phyloP scores from a whole-genome alignment of 2,113 vertebrate species.

The Caretta caretta region DNA sequence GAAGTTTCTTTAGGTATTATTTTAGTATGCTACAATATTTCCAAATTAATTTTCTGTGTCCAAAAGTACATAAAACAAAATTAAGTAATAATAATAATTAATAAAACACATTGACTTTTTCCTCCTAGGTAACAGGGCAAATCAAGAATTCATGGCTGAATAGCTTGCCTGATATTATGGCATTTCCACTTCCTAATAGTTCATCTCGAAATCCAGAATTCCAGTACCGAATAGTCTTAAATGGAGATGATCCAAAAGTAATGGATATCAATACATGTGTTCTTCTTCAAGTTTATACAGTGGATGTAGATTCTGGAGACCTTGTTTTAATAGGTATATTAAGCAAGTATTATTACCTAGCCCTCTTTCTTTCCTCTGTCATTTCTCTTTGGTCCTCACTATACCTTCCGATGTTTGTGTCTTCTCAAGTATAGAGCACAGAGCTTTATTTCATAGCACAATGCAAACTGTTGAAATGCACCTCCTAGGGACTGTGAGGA shows the following conservation, averaged over 20 bases:
- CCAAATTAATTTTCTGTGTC: not conserved
- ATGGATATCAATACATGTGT: not conserved
- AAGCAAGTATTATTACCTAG: not conserved
- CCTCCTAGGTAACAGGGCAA: slow-evolving; percentile 33
- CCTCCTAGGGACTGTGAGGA: not conserved
- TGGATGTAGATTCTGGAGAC: slow-evolving; percentile 8
- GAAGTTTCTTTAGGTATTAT: not conserved
- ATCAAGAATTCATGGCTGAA: slow-evolving; percentile 13
- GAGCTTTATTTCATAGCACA: not conserved
- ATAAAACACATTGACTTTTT: not conserved
- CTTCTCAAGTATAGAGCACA: not conserved
- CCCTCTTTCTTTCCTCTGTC: not conserved
- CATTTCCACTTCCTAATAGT: slow-evolving; percentile 25
- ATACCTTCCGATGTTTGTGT: not conserved
- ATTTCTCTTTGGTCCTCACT: not conserved
- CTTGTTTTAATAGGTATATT: slow-evolving; percentile 37
- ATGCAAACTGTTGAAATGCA: not conserved
- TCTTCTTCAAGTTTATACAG: slow-evolving; percentile 37
- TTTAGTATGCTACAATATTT: not conserved
- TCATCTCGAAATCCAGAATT: slow-evolving; percentile 53
- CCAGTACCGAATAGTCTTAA: not conserved
- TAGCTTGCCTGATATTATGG: slow-evolving; percentile 1
- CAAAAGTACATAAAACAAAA: not conserved
- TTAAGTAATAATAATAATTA: not conserved
- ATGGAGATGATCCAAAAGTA: not conserved